These are phyloP conservation scores for Enteromius trimaculatus DNA, from an alignment of 2,797 vertebrate genomes.

Conservation along the genomic window DNA sequence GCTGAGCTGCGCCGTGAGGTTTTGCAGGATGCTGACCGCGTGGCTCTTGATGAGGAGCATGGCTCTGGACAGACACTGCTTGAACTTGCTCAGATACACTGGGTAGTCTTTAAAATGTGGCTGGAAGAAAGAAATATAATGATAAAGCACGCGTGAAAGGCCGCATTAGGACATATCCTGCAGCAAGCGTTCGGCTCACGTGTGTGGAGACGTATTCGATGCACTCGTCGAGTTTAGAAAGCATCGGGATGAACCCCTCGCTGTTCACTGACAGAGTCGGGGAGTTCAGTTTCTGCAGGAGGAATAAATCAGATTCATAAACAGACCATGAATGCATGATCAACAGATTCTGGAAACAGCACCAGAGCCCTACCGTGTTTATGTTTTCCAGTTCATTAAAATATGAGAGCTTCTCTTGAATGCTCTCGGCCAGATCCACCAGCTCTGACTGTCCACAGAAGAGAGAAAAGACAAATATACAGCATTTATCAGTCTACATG, in stretches of 20 bases:
- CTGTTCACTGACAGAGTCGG: conserved; percentile 95
- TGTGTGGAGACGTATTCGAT: conserved; percentile 95
- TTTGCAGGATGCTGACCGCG: conserved; percentile 91
- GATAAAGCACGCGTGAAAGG: neutral
- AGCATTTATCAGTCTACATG: neutral
- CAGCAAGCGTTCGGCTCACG: conserved; percentile 75
- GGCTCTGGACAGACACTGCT: conserved; percentile 96
- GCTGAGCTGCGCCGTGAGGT: conserved; percentile 91
- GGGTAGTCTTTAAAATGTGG: conserved; percentile 97
- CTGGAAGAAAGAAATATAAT: conserved; percentile 73
- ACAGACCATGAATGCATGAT: neutral
- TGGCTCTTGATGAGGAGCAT: conserved; percentile 96
- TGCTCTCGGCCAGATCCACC: conserved; percentile 93
- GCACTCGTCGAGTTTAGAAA: conserved; percentile 96
- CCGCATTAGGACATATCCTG: neutral
- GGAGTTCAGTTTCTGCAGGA: conserved; percentile 92
- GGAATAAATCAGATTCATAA: neutral
- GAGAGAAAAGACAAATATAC: conserved; percentile 49
- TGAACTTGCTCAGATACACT: conserved; percentile 91
- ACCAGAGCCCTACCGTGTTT: conserved; percentile 83
- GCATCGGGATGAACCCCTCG: conserved; percentile 97
- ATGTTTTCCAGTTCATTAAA: conserved; percentile 97
- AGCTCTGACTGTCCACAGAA: conserved; percentile 85
- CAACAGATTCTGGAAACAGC: neutral
- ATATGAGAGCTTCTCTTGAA: conserved; percentile 97